Evolutionary conservation across 1,140 invertebrate genomes (phyloP).

Genomic region (Scaptodrosophila lebanonensis): DNA sequence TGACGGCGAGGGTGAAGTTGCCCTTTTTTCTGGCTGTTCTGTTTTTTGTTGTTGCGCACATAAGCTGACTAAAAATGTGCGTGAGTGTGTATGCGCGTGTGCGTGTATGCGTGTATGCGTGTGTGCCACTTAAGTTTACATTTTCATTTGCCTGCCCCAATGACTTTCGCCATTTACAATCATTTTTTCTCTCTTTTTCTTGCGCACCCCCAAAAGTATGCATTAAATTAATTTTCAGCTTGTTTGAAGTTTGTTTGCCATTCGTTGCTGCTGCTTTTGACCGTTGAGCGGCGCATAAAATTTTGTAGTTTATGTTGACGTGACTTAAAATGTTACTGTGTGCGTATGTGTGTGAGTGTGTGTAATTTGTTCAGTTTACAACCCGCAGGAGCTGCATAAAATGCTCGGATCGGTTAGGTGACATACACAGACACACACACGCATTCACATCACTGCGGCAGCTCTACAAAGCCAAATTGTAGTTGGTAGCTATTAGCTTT

Average conservation of each 20-base stretch:
- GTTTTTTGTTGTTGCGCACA: slow-evolving; percentile 10
- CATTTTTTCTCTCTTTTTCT: slow-evolving; percentile 40
- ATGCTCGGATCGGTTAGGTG: no score
- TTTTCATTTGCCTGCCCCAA: slow-evolving; percentile 69
- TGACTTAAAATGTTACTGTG: no score
- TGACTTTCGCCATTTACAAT: slow-evolving; percentile 72
- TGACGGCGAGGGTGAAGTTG: slow-evolving; percentile 9
- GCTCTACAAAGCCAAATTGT: slow-evolving; percentile 59
- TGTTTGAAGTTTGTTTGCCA: slow-evolving; percentile 72
- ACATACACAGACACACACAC: slow-evolving; percentile 16
- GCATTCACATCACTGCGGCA: slow-evolving; percentile 6
- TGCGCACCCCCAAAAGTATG: slow-evolving; percentile 49
- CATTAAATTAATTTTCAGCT: slow-evolving; percentile 73
- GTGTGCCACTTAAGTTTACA: slow-evolving; percentile 70
- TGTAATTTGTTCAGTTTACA: slow-evolving; percentile 31
- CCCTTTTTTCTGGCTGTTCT: slow-evolving; percentile 43
- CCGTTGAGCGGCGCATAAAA: slow-evolving; percentile 62
- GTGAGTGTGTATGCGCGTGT: not conserved
- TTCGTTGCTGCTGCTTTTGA: no score
- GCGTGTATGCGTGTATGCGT: slow-evolving; percentile 28
- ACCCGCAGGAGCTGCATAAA: slow-evolving; percentile 26
- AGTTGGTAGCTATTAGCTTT: slow-evolving; percentile 60
- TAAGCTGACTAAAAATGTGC: slow-evolving; percentile 38
- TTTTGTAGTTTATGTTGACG: slow-evolving; percentile 59
- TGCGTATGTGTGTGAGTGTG: not conserved